Evolutionary conservation across 2,888 invertebrate genomes (phyloP).

Genomic region (Eupithecia insigniata): DNA sequence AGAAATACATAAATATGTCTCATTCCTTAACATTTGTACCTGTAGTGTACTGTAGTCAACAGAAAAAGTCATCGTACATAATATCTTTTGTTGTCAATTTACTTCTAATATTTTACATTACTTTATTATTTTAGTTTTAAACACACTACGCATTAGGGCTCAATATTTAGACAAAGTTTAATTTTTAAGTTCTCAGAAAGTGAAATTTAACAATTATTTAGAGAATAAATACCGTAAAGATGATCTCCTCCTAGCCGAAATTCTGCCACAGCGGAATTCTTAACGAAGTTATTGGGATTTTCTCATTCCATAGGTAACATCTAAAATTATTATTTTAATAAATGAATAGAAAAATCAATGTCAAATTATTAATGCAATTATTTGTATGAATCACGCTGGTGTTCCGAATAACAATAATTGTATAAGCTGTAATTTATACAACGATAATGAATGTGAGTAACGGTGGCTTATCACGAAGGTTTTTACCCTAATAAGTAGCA

Average conservation of each 20-base stretch:
- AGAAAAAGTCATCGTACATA: too few species aligned
- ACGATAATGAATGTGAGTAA: conserved; percentile 80
- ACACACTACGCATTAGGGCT: too few species aligned
- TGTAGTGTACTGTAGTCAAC: too few species aligned
- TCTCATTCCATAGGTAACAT: neutral
- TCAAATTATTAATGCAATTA: neutral
- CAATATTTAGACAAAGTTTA: too few species aligned
- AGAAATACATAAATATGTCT: neutral
- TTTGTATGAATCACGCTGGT: conserved; percentile 61
- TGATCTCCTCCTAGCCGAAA: neutral
- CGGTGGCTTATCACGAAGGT: conserved; percentile 74
- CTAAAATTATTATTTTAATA: neutral
- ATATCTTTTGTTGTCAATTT: too few species aligned
- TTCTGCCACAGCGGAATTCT: neutral
- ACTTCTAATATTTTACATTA: too few species aligned
- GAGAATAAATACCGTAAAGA: too few species aligned
- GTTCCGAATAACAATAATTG: conserved; percentile 68
- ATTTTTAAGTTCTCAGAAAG: too few species aligned
- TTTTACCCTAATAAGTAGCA: conserved; percentile 73
- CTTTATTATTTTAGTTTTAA: too few species aligned
- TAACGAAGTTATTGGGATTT: neutral
- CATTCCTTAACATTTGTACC: too few species aligned
- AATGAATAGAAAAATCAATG: neutral
- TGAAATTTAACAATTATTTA: too few species aligned
- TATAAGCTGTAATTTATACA: conserved; percentile 76